Percentiles rank a stretch among this genome's conserved stretches.
These are phyloP conservation scores for Hycleus cichorii DNA, from an alignment of 1,140 invertebrate genomes.

Conservation along the genomic window DNA sequence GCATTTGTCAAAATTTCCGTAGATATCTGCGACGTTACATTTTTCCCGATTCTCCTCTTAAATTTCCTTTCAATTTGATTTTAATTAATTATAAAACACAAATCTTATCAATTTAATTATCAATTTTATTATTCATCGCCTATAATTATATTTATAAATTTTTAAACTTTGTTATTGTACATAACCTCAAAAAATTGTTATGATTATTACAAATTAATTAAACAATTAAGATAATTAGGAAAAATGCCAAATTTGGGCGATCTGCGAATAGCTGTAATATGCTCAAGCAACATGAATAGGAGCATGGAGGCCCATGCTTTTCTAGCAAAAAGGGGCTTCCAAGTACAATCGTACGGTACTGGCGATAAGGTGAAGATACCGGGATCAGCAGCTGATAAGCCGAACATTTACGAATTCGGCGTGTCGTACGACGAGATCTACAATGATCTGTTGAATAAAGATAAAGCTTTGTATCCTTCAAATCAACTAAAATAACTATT, in stretches of 20 bases:
- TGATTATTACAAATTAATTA: no score
- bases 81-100: no score
- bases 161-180: no score
- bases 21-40: no score
- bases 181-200: no score
- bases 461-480: conserved; percentile 77
- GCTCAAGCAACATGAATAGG: conserved; percentile 98
- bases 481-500: not conserved
- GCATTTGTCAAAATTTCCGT: no score
- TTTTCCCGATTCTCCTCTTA: no score
- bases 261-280: conserved; percentile 88
- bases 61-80: no score
- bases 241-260: conserved; percentile 39
- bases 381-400: conserved; percentile 87
- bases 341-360: conserved; percentile 94
- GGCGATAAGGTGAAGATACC: conserved; percentile 97
- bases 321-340: conserved; percentile 93
- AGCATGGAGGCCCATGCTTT: conserved; percentile 99
- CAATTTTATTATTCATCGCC: no score
- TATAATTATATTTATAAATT: no score
- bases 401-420: conserved; percentile 98
- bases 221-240: no score
- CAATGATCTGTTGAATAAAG: conserved; percentile 83
- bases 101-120: no score
- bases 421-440: conserved; percentile 96